Base-by-base conservation (phyloP, 2,888 invertebrate species). In the Keiferia lycopersicella region DNA sequence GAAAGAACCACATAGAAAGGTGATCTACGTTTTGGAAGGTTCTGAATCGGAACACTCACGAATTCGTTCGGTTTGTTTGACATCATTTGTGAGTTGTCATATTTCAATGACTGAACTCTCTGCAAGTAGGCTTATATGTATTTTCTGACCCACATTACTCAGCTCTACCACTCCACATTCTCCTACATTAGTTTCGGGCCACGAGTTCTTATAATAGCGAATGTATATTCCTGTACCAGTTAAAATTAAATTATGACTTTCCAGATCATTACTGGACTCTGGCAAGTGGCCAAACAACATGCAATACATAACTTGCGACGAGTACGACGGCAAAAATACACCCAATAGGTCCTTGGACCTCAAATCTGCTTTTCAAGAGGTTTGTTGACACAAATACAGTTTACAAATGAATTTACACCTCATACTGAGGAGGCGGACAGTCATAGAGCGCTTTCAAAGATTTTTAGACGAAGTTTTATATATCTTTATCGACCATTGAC, bases 271-370 rank as follows among this genome's bases (percentile, higher is more conserved):
- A 87, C 88, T 95, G 80, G 92, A 94, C 80, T 94, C 94, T 87
- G 94, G 94, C 67, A 94, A 94, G 69, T 96, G 96, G 96, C 95
- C 95, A 75, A 93, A 92, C 75, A 94, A 95, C 77, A 94, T 95
- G 86, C 92, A 92, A 76, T 96, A 95, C 83, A 93, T 96, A 69
- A 94, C 94, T 50, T 97, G 97, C 80, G 95, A 96, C 80, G 95
- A 95, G 64, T 96, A 95, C 81, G 94, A 95, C 80, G 96, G 95
- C 48, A 94, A 94, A 74, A 95, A 95, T 85, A 95, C 95, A 39
- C 96, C 96, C n/a, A 93, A 92, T 70, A 93, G 96, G 70, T 93
- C 93, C 78, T 91, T 97, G 76, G 94, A 96, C 86, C 92, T 96
- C 61, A 93, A 93, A 81, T 92, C 94, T 71, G 94, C 94, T 72